Conservation (phyloP, 2,113 vertebrate genomes). For the Syngnathus typhle region DNA sequence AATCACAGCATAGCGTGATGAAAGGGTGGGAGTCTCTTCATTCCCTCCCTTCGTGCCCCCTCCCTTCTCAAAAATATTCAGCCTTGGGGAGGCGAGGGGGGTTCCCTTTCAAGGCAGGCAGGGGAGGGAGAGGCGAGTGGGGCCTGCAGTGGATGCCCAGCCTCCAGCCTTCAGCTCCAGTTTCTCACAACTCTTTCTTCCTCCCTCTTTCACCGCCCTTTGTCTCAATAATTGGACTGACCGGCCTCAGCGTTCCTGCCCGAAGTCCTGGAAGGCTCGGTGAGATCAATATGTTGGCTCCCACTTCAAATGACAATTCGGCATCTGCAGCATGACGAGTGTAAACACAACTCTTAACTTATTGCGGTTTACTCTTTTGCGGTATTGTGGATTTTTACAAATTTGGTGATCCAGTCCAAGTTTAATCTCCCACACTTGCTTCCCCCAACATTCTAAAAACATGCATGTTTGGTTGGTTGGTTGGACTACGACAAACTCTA, state of each 20-base stretch:
- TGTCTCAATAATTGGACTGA: slow-evolving; percentile 55
- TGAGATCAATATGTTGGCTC: slow-evolving; percentile 44
- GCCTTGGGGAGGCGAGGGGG: slow-evolving; percentile 50
- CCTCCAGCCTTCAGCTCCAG: slow-evolving; percentile 33
- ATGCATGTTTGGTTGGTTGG: no score
- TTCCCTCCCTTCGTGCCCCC: slow-evolving; percentile 2
- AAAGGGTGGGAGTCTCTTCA: slow-evolving; percentile 48
- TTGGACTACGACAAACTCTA: neutral
- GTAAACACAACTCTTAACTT: slow-evolving; percentile 6
- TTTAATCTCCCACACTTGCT: no score
- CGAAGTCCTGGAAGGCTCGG: slow-evolving; percentile 31
- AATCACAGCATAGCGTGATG: slow-evolving; percentile 46
- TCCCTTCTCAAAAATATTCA: slow-evolving; percentile 55
- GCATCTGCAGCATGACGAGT: neutral
- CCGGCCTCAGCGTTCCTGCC: slow-evolving; percentile 49
- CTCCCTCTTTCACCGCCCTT: slow-evolving; percentile 28
- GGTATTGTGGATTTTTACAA: no score
- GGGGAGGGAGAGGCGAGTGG: slow-evolving; percentile 46
- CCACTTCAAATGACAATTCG: slow-evolving; percentile 7
- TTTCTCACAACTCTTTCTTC: slow-evolving; percentile 34
- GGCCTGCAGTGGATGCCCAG: slow-evolving; percentile 46
- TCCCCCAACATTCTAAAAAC: no score
- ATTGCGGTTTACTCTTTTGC: neutral
- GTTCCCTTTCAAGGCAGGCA: slow-evolving; percentile 58
- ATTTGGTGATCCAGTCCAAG: no score